A percentile compares a stretch with the other conserved stretches of the same genome.
Evolutionary conservation across 2,113 vertebrate species (phyloP).

Genomic region (Ploceus nigricollis): DNA sequence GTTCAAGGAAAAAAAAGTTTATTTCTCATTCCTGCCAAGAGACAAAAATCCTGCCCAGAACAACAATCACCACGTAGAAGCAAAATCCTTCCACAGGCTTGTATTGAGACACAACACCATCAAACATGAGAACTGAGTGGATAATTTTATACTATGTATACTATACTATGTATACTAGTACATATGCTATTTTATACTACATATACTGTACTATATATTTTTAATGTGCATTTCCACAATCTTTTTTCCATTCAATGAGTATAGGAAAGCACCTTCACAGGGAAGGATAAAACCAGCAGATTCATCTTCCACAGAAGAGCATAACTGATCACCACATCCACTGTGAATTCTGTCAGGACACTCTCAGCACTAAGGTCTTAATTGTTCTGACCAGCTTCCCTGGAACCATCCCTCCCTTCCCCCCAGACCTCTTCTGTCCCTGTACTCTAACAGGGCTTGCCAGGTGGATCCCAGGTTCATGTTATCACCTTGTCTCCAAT

Average conservation of each 20-base stretch:
- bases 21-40: not conserved
- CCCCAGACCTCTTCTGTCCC: accelerated
- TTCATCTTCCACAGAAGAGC: not conserved
- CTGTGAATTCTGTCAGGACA: not conserved
- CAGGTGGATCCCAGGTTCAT: not conserved
- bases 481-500: not conserved
- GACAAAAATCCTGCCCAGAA: not conserved
- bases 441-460: not conserved
- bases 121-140: not conserved
- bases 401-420: accelerated
- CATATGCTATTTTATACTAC: too few relatives aligned
- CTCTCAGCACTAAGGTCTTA: not conserved
- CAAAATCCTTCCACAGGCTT: not conserved
- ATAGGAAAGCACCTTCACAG: not conserved
- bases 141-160: not conserved
- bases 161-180: too few relatives aligned
- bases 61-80: not conserved
- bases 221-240: not conserved
- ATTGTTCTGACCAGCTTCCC: not conserved
- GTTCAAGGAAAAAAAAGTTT: not conserved
- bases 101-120: not conserved
- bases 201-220: not conserved
- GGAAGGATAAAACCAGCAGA: not conserved
- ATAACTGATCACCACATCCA: not conserved
- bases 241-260: not conserved